A percentile compares a stretch with the other conserved stretches of the same genome.
These are phyloP conservation scores for Acanthurus leucopareius DNA, from an alignment of 2,797 vertebrate species.

Conservation along the genomic window DNA sequence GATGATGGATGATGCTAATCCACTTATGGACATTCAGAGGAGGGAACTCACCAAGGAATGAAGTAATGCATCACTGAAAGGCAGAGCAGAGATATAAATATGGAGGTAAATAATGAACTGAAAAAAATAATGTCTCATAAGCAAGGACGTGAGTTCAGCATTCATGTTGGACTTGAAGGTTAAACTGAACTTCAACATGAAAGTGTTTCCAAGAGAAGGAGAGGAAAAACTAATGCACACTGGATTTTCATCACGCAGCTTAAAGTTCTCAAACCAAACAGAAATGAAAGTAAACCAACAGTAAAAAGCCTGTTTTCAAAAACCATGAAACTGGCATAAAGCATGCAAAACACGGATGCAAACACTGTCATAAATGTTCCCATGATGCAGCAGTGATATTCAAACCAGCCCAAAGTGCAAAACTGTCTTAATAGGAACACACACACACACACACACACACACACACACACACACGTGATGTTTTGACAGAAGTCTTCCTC, in stretches of 20 bases:
- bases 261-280: not conserved
- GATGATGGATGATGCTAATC: not conserved
- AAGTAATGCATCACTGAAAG: not conserved
- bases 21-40: not conserved
- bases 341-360: no score
- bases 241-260: not conserved
- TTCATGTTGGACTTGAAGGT: not conserved
- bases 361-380: not conserved
- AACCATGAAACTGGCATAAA: no score
- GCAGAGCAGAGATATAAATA: not conserved
- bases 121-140: not conserved
- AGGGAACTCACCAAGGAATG: not conserved
- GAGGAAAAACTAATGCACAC: not conserved
- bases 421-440: not conserved
- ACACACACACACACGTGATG: conserved; percentile 13
- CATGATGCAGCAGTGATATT: not conserved
- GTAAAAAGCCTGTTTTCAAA: no score
- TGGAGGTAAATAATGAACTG: not conserved
- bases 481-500: conserved; percentile 47
- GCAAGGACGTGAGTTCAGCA: not conserved
- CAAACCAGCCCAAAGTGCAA: conserved; percentile 8
- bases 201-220: not conserved
- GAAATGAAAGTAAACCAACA: not conserved
- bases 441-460: conserved; percentile 19
- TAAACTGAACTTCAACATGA: no score